Evolutionary conservation across 1,140 invertebrate species (phyloP).

Genomic region (Drosophila sucinea): DNA sequence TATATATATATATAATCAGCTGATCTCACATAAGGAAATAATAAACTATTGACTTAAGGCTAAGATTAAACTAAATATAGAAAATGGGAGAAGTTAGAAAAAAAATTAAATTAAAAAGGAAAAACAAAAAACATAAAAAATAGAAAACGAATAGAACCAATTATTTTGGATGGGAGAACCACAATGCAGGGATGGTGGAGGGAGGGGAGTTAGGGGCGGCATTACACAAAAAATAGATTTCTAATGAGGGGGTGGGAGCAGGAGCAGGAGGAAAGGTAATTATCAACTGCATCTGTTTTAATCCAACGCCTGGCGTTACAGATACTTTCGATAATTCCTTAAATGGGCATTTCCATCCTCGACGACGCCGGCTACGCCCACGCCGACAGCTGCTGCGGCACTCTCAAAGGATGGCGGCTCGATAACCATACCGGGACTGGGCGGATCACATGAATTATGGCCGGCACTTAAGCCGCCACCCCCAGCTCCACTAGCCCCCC

Average conservation of each 20-base stretch:
- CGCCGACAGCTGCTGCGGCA: conserved; percentile 77
- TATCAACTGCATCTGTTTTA: neutral
- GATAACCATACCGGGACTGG: conserved; percentile 65
- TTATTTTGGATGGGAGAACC: neutral
- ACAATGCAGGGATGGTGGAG: too few species aligned
- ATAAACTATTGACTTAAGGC: conserved; percentile 60
- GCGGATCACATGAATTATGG: conserved; percentile 62
- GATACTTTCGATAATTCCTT: conserved; percentile 82
- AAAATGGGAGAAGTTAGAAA: conserved; percentile 25
- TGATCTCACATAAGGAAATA: conserved; percentile 60
- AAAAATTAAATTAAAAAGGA: conserved; percentile 35
- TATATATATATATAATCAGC: neutral
- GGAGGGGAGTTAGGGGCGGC: neutral
- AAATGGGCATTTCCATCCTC: conserved; percentile 73
- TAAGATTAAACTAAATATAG: conserved; percentile 57
- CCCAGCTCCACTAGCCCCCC: conserved; percentile 24
- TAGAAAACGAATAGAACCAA: conserved; percentile 8
- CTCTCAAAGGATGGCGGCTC: conserved; percentile 82
- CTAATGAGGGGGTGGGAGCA: neutral
- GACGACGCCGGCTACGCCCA: conserved; percentile 49
- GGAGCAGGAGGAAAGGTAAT: conserved; percentile 4
- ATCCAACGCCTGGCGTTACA: conserved; percentile 62
- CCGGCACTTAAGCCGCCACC: conserved; percentile 21
- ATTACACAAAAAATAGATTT: neutral
- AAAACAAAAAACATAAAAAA: conserved; percentile 10